These are phyloP conservation scores for Hydractinia symbiolongicarpus DNA, from an alignment of 30 jellyfish, hydroid and myxozoan species.

Conservation along the genomic window DNA sequence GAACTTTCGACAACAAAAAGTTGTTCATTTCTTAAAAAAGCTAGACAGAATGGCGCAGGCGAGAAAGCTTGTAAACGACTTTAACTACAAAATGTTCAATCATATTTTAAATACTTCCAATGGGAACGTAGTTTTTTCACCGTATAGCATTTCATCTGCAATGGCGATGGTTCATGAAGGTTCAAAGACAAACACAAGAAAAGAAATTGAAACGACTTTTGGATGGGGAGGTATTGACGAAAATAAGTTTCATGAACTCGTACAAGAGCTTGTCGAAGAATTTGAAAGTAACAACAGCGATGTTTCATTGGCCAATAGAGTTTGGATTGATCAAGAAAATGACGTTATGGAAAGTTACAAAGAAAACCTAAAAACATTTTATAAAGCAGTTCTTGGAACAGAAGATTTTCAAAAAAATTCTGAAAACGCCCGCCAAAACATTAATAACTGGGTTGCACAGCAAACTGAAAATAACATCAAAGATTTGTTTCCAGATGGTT, in stretches of 20 bases:
- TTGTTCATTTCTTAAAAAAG: too few relatives aligned
- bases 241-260: neutral
- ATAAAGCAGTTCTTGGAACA: slow-evolving; percentile 32
- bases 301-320: slow-evolving; percentile 29
- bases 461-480: slow-evolving; percentile 50
- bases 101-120: too few relatives aligned
- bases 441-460: slow-evolving; percentile 57
- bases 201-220: slow-evolving; percentile 39
- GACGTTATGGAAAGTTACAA: slow-evolving; percentile 18
- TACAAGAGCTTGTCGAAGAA: too few relatives aligned
- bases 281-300: too few relatives aligned
- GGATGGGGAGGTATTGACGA: neutral
- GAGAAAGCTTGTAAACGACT: too few relatives aligned
- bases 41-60: too few relatives aligned
- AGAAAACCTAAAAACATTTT: slow-evolving; percentile 15
- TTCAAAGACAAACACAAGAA: slow-evolving; percentile 15
- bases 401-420: slow-evolving; percentile 45
- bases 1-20: too few relatives aligned
- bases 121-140: slow-evolving; percentile 45
- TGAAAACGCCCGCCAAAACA: slow-evolving; percentile 26
- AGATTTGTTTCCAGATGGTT: slow-evolving; percentile 40
- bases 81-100: too few relatives aligned
- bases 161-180: slow-evolving; percentile 59
- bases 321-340: slow-evolving; percentile 45
- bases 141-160: slow-evolving; percentile 45